Evolutionary conservation across 92 coral and sea anemone genomes (phyloP).

Genomic region (Palythoa heliodiscus): DNA sequence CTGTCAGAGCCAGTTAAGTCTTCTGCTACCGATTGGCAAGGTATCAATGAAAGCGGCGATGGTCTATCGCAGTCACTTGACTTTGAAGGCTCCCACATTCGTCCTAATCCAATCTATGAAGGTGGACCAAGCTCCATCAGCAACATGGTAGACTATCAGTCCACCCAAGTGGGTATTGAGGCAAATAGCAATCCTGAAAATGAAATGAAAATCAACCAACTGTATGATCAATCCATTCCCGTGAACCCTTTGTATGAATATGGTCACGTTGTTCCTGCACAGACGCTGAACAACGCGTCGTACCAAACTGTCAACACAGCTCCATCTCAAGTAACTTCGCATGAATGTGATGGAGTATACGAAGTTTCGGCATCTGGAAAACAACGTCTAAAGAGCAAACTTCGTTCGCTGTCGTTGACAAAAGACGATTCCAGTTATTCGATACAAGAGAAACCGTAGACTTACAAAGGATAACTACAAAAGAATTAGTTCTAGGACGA

Average conservation of each 20-base stretch:
- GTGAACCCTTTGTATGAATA: slow-evolving; percentile 24
- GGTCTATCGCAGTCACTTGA: neutral
- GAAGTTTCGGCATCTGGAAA: neutral
- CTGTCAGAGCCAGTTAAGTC: too few species aligned
- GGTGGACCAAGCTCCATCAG: neutral
- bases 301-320: neutral
- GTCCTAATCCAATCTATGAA: slow-evolving; percentile 17
- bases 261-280: neutral
- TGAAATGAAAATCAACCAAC: neutral
- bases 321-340: neutral
- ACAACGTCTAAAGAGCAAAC: neutral
- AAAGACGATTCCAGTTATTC: slow-evolving; percentile 13
- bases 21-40: neutral
- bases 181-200: slow-evolving; percentile 10
- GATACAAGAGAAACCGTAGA: neutral
- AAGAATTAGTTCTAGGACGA: too few species aligned
- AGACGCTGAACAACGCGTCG: neutral
- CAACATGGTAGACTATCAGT: neutral
- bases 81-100: neutral
- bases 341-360: neutral
- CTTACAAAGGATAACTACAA: too few species aligned
- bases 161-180: neutral
- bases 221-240: neutral
- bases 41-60: neutral
- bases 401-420: slow-evolving; percentile 21